These are phyloP conservation scores for Oreochromis niloticus DNA, from an alignment of 2,113 vertebrate genomes.

Conservation along the genomic window DNA sequence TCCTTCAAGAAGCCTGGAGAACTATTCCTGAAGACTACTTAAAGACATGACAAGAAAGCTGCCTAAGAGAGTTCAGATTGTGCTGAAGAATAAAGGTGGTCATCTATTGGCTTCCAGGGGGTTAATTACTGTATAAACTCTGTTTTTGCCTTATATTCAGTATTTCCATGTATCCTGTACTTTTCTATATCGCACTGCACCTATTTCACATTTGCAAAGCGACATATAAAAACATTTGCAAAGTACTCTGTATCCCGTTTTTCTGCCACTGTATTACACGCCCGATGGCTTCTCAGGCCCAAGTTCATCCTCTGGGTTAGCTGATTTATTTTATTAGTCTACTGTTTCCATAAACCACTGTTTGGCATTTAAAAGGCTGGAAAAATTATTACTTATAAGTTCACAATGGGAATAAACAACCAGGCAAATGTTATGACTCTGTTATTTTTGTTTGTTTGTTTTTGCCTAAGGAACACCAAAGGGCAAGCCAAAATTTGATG, in stretches of 20 bases:
- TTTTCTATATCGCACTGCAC: not conserved
- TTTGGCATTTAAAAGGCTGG: not conserved
- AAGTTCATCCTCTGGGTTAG: not conserved
- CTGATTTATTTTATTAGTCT: not conserved
- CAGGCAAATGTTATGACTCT: not conserved
- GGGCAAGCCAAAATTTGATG: not conserved
- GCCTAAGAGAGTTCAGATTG: not conserved
- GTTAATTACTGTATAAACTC: not conserved
- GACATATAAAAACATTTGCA: not conserved
- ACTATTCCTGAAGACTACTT: accelerated
- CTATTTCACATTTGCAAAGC: not conserved
- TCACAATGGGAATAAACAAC: not conserved
- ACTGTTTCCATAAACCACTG: not conserved
- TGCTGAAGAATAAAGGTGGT: not conserved
- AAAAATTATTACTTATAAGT: not conserved
- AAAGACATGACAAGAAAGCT: not conserved
- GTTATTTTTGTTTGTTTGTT: not conserved
- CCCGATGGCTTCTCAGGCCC: not conserved
- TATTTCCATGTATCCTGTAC: not conserved
- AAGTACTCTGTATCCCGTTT: not conserved
- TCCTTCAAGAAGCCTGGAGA: too few species aligned
- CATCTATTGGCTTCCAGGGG: not conserved
- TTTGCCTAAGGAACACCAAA: not conserved
- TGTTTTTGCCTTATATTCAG: not conserved
- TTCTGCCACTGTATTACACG: not conserved